Base-by-base conservation (phyloP, 2,113 vertebrate genomes). In the Pantherophis guttatus region DNA sequence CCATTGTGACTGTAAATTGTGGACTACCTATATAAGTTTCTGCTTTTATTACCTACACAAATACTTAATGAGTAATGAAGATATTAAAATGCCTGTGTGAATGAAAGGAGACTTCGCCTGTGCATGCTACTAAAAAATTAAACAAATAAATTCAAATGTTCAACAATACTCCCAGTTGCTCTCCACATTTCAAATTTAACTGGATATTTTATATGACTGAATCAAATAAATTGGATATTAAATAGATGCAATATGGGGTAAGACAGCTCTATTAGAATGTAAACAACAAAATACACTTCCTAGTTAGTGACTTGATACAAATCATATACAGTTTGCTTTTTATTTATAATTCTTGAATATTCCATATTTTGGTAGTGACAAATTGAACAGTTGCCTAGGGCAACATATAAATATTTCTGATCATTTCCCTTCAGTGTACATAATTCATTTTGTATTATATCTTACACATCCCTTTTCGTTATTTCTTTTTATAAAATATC, bases 401-500 rank as follows among this genome's bases (percentile, higher is more conserved):
- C 39, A 11, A 86, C 55, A 50, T 85, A 59, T 87, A 91, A 86
- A 91, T 91, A 44, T 91, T 91, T 91, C 33, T 85, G 53, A 39
- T 91, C 75, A 48, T 33, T 39, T 50, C n/a, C 44, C 17, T 91
- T 91, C 39, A 59, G 54, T 50, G 48, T 87, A 44, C 91, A 65
- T 88, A 88, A 92, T 88, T 92, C 86, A 92, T 53, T 65, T 59
- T 65, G 44, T 70, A 58, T 62, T 92, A 53, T n/a, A 87, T 29
- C 48, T 87, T 24, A 53, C 10, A 33, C 48, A 29, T 39, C 86
- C 5, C 5, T 53, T 54, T 52, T 58, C 39, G 86, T 55, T 53
- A 39, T 70, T 85, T 9, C 26, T 81, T 75, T 93, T 93, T 44
- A 86, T 85, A 89, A 70, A 93, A 24, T 59, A 90, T 59, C 65